Conservation (phyloP, 2,113 vertebrate genomes). For the Ageneiosus marmoratus region DNA sequence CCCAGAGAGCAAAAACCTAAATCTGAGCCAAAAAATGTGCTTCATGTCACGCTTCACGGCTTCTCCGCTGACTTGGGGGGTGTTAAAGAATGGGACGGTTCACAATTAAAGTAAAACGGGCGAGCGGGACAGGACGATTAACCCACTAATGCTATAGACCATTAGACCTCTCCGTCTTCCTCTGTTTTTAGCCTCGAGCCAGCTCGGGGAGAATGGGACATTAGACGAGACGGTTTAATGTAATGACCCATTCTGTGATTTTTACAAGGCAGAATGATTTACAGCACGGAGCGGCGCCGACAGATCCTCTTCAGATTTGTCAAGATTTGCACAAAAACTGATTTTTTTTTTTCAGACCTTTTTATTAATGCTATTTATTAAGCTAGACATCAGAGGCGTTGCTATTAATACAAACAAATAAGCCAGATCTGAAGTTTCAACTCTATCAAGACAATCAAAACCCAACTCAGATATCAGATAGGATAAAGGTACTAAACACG, state of each 20-base stretch:
- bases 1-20: constrained; percentile 8
- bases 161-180: constrained; percentile 67
- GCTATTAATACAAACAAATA: constrained; percentile 20
- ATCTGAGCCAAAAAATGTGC: constrained; percentile 49
- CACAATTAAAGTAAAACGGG: constrained; percentile 70
- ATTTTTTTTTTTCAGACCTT: neutral
- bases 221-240: constrained; percentile 70
- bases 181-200: constrained; percentile 58
- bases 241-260: constrained; percentile 66
- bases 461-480: neutral
- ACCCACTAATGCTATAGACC: constrained; percentile 70
- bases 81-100: constrained; percentile 59
- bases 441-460: too few relatives aligned
- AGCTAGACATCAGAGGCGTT: neutral
- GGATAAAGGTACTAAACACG: neutral
- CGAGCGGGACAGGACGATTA: constrained; percentile 72
- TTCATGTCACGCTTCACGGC: constrained; percentile 48
- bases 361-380: constrained; percentile 8
- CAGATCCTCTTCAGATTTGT: constrained; percentile 35
- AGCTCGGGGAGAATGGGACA: constrained; percentile 56
- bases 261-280: constrained; percentile 56
- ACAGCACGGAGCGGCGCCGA: constrained; percentile 21
- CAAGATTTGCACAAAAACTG: constrained; percentile 26
- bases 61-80: constrained; percentile 38
- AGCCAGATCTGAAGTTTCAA: neutral